Conservation (phyloP, 2,888 invertebrate genomes). For the Osmoderma eremita region DNA sequence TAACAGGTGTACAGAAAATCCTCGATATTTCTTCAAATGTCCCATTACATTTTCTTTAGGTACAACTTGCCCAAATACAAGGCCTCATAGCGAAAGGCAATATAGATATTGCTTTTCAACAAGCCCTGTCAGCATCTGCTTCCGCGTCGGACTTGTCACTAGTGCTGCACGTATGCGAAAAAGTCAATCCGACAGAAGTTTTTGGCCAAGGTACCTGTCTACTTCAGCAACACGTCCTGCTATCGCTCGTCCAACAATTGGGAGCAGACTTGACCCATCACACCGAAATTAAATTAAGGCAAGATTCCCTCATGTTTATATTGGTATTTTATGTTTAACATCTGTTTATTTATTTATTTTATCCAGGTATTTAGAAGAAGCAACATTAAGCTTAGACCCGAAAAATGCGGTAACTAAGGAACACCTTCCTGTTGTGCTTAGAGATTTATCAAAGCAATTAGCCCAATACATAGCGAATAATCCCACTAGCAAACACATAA, state of each 20-base stretch:
- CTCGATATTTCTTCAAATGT: not conserved
- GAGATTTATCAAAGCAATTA: conserved; percentile 80
- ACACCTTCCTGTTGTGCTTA: conserved; percentile 82
- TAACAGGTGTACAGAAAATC: not conserved
- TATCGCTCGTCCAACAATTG: conserved; percentile 94
- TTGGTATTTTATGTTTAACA: conserved; percentile 30
- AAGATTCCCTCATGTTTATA: conserved; percentile 51
- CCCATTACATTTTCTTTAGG: conserved; percentile 57
- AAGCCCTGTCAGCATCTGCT: conserved; percentile 74
- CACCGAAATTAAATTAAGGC: conserved; percentile 85
- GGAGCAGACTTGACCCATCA: conserved; percentile 88
- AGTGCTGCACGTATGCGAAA: conserved; percentile 87
- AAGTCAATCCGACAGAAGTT: conserved; percentile 81
- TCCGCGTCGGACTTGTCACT: conserved; percentile 86
- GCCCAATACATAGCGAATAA: conserved; percentile 73
- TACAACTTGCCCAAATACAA: conserved; percentile 75
- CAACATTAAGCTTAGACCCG: conserved; percentile 83
- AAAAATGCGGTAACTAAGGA: conserved; percentile 81
- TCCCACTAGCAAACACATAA: conserved; percentile 73
- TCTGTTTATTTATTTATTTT: conserved; percentile 51
- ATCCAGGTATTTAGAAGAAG: conserved; percentile 85
- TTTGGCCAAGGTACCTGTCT: conserved; percentile 77
- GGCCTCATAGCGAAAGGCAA: conserved; percentile 76
- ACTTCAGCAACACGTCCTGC: conserved; percentile 86
- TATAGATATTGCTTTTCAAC: conserved; percentile 88